Evolutionary conservation across 2,113 vertebrate genomes (phyloP).

Genomic region (Nycticryphes semicollaris): DNA sequence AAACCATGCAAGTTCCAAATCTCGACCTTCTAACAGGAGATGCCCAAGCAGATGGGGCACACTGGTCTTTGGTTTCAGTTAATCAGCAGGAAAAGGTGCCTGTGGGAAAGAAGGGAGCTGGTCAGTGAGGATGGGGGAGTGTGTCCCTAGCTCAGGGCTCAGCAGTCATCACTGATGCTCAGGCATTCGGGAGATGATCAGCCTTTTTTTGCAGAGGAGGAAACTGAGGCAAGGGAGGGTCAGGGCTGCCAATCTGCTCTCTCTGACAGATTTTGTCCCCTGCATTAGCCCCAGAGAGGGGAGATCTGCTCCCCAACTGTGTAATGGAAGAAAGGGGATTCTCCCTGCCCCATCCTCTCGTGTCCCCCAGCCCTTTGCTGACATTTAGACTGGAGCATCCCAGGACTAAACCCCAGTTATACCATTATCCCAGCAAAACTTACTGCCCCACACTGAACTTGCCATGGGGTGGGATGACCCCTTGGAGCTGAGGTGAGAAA

Average conservation of each 20-base stretch:
- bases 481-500: not conserved
- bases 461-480: rapidly evolving
- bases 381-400: rapidly evolving
- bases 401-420: rapidly evolving
- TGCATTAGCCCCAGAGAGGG: not conserved
- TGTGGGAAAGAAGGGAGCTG: not conserved
- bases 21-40: rapidly evolving
- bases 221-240: not conserved
- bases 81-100: rapidly evolving
- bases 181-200: rapidly evolving
- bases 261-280: rapidly evolving
- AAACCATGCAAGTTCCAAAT: not conserved
- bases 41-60: rapidly evolving
- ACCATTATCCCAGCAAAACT: rapidly evolving
- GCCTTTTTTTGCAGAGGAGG: not conserved
- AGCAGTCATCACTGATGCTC: rapidly evolving
- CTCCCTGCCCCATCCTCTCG: rapidly evolving
- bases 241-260: not conserved
- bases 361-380: not conserved
- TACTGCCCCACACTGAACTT: not conserved
- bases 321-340: not conserved
- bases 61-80: rapidly evolving
- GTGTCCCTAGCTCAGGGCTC: rapidly evolving
- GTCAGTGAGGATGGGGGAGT: rapidly evolving
- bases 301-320: rapidly evolving